A percentile compares a stretch with the other conserved stretches of the same genome.
Evolutionary conservation across 1,140 invertebrate species (phyloP).

Genomic region (Anadara kagoshimensis): DNA sequence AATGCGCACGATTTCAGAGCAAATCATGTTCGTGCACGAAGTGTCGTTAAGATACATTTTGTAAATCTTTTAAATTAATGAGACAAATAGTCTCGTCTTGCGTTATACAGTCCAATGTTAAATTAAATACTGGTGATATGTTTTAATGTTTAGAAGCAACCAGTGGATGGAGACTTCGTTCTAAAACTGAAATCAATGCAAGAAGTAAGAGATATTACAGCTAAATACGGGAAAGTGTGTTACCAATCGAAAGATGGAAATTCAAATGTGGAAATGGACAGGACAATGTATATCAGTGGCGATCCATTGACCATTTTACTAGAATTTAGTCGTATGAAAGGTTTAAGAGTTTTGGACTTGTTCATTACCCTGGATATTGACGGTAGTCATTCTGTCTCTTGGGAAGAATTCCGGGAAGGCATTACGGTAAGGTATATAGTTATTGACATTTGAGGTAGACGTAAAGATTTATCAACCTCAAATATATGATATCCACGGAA

Average conservation of each 20-base stretch:
- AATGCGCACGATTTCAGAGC: no score
- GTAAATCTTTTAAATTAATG: no score
- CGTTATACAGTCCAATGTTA: no score
- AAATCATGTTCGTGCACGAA: no score
- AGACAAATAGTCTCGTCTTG: no score
- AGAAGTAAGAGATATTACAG: background rate
- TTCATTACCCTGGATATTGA: conserved; percentile 31
- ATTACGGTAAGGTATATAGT: conserved; percentile 13
- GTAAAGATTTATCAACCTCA: no score
- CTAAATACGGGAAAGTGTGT: conserved; percentile 22
- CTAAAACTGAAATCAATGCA: conserved; percentile 5
- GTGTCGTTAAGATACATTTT: no score
- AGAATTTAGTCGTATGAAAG: conserved; percentile 33
- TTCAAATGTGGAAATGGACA: conserved; percentile 9
- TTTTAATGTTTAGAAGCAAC: conserved; percentile 17
- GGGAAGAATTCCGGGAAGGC: conserved; percentile 36
- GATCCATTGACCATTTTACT: conserved; percentile 28
- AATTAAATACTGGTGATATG: no score
- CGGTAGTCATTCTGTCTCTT: conserved; percentile 32
- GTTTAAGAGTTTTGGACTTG: conserved; percentile 24
- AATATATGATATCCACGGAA: no score
- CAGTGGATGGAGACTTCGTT: conserved; percentile 30
- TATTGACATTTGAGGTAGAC: no score
- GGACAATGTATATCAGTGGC: conserved; percentile 30
- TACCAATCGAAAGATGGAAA: background rate